Base-by-base conservation (phyloP, 2,113 vertebrate species). In the Proterorhinus semilunaris region DNA sequence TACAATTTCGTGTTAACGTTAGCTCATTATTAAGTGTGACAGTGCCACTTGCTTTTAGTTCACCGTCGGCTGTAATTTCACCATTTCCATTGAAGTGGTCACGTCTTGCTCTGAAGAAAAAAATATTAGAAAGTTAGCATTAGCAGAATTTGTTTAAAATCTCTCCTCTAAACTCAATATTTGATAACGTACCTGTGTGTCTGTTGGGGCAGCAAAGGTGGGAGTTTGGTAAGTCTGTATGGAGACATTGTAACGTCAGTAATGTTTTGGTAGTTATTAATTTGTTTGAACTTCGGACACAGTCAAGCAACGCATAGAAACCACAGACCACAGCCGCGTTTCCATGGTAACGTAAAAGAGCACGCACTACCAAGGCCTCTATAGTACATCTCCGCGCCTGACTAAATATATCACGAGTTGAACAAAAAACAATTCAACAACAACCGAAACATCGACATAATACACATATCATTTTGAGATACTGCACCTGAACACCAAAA, bases 301-400 rank as follows among this genome's bases (percentile, higher is more conserved):
- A 8, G 16, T 45, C 27, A 13, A 21, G 43, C 63, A 47, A 47
- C 7, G 46, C 46, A 47, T 21, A 2, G 64, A 68, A 17, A 55
- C 6, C 16, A 74, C 74, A 72, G 64, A 55, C 6, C 16, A 74
- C 74, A 72, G 64, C 46, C 13, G 55, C 10, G 91, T 92, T 90
- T 61, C 91, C 83, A 89, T 85, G 73, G 90, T 63, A 85, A 86
- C 80, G 10, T 58, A 8, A 66, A 10, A 5, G 27, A 67, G 61
- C 79, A 83, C 72, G 71, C 66, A 68, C 27, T 46, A 70, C 27
- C 48, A 70, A 69, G 80, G 59, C 83, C 87, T 10, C 13, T 0
- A 44, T 68, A 83, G 85, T 65, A 12, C 86, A 8, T 85, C 62
- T 76, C 27, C 7, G 51, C 68, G 88, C 89, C 88, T 73, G 12